These are phyloP conservation scores for Speoplatyrhinus poulsoni DNA, from an alignment of 2,113 vertebrate genomes.

Conservation along the genomic window DNA sequence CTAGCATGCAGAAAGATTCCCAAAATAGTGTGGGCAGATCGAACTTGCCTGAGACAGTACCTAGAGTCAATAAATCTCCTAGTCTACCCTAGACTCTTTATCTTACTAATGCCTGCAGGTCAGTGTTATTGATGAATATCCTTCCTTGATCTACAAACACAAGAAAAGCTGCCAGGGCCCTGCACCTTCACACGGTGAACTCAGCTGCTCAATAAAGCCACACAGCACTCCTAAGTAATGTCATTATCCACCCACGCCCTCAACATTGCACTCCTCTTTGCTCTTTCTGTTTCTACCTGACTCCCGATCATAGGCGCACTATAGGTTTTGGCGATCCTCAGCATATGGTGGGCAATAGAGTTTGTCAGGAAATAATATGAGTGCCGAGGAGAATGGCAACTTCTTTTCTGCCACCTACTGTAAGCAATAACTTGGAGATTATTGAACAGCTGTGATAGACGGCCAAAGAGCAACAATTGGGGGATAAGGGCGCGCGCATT, in stretches of 20 bases:
- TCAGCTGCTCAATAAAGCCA: constrained; percentile 33
- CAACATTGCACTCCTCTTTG: background rate
- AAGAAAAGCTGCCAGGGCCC: constrained; percentile 14
- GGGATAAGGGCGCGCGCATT: background rate
- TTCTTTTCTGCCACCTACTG: constrained; percentile 62
- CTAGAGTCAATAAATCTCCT: constrained; percentile 1
- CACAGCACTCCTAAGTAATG: background rate
- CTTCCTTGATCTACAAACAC: constrained; percentile 40
- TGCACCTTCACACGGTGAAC: background rate
- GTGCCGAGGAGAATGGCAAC: constrained; percentile 44
- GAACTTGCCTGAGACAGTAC: constrained; percentile 11
- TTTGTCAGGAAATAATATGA: constrained; percentile 59
- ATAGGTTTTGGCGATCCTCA: constrained; percentile 59
- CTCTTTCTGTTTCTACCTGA: constrained; percentile 20
- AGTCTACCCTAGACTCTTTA: constrained; percentile 15
- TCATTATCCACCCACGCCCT: constrained; percentile 16
- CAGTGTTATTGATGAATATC: constrained; percentile 35
- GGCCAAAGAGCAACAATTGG: constrained; percentile 37
- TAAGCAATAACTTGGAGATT: constrained; percentile 72
- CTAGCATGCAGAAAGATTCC: constrained; percentile 5
- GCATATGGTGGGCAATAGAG: constrained; percentile 44
- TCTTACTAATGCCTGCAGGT: constrained; percentile 7
- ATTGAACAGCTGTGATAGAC: constrained; percentile 52
- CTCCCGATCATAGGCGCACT: constrained; percentile 45
- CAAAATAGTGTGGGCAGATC: background rate